phyloP scores from a whole-genome alignment of 2,797 vertebrate species.

The Numenius phaeopus region DNA sequence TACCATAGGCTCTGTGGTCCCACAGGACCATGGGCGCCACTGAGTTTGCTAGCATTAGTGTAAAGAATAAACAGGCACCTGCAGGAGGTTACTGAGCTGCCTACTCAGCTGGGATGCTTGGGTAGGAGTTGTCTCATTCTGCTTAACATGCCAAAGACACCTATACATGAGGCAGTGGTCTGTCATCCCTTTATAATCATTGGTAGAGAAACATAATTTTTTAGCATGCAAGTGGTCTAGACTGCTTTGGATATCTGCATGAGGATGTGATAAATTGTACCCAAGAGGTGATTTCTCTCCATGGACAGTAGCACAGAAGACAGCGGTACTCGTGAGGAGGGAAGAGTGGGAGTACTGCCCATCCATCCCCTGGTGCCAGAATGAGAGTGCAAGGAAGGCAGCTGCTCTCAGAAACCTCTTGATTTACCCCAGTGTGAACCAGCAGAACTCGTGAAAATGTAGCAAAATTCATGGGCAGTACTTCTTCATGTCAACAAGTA shows the following conservation, averaged over 20 bases:
- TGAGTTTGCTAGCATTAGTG: background rate
- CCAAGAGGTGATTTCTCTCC: background rate
- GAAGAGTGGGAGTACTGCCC: background rate
- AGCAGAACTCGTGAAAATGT: background rate
- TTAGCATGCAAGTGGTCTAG: background rate
- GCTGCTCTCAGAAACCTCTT: background rate
- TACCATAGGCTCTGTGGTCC: background rate
- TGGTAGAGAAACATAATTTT: background rate
- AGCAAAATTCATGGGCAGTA: background rate
- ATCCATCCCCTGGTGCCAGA: background rate
- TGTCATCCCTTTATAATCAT: background rate
- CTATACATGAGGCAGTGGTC: background rate
- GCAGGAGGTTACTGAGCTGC: background rate
- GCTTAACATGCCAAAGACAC: background rate
- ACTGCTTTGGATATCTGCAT: background rate
- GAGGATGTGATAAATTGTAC: background rate
- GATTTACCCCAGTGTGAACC: background rate
- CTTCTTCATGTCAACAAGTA: background rate
- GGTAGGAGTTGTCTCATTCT: background rate
- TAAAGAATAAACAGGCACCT: background rate
- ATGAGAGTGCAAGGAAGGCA: background rate
- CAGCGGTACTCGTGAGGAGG: background rate
- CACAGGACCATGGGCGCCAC: accelerated
- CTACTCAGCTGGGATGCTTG: background rate
- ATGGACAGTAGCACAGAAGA: background rate